Percentiles rank a stretch among this genome's conserved stretches.
Conservation (phyloP, 2,113 vertebrate species). For the Panthera tigris region DNA sequence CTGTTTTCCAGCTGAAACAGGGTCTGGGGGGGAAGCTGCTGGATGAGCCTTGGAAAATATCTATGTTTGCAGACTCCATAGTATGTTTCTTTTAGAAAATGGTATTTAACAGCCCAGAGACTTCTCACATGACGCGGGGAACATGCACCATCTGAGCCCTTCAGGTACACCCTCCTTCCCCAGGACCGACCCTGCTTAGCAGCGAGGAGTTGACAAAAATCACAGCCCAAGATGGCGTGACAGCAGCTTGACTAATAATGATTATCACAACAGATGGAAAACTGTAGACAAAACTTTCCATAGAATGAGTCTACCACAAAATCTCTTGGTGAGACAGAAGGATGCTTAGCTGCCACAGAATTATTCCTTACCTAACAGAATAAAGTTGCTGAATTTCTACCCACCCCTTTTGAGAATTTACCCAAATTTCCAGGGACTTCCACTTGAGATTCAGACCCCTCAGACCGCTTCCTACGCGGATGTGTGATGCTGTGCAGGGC, state of each 20-base stretch:
- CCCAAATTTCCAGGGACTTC: slow-evolving; percentile 67
- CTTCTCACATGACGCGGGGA: slow-evolving; percentile 8
- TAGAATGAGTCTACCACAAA: slow-evolving; percentile 54
- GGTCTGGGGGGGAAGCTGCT: neutral
- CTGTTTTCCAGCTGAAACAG: neutral
- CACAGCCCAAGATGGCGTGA: slow-evolving; percentile 69
- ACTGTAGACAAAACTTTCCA: slow-evolving; percentile 67
- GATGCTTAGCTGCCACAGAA: slow-evolving; percentile 50
- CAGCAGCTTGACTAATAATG: slow-evolving; percentile 56
- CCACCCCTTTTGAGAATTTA: slow-evolving; percentile 51
- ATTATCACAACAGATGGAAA: slow-evolving; percentile 70
- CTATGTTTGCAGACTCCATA: neutral
- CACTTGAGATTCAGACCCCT: slow-evolving; percentile 66
- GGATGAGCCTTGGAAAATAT: neutral
- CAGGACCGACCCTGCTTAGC: slow-evolving; percentile 54
- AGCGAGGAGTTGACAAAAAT: slow-evolving; percentile 45
- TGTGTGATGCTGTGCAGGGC: neutral
- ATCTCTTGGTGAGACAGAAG: slow-evolving; percentile 60
- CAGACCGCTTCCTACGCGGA: slow-evolving; percentile 3
- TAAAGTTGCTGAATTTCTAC: slow-evolving; percentile 69
- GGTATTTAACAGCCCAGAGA: slow-evolving; percentile 39
- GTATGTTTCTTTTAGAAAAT: neutral
- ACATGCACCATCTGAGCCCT: slow-evolving; percentile 39
- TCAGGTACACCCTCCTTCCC: slow-evolving; percentile 67
- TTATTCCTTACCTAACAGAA: slow-evolving; percentile 67